Evolutionary conservation across 1,140 invertebrate species (phyloP), one percentile per base, ranked within the genome.

Genomic region (Zaprionus camerounensis): DNA sequence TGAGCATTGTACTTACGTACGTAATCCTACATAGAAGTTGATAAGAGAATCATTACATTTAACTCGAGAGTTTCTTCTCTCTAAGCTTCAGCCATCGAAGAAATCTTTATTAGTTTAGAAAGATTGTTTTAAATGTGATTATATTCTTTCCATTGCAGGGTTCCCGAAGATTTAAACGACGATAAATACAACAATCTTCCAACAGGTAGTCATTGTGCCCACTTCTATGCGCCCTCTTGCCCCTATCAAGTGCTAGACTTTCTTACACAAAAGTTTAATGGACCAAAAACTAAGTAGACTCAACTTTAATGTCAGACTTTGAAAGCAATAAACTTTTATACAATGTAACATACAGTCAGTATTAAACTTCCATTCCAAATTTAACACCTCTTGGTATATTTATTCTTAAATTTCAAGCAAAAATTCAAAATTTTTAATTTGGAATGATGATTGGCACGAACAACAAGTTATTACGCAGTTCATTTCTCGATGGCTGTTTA

Each of bases 1-100:
- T 88, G 41, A 75, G 75, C 3, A 90, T 87, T 31, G 64, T 87
- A 12, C 63, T 87, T 2, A 88, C 78, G 84, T 84, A 46, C 55
- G 72, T 41, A 15, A 5, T 13, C 38, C 38, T 22, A 3, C 9
- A 22, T 22, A 11, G 0, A n/a, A 44, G 17, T 9, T 51, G 20
- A 22, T 22, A 46, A 17, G 41, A 9, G n/a, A n/a, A 17, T 7
- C 5, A 17, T 51, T 51, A 11, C 2, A 34, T 41, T 41, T 41
- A 41, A 41, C 4, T 41, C 38, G 4, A 5, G 4, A 5, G 4
- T n/a, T 41, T 41, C 38, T 41, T 5, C 15, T 15, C 3, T 41
- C 15, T 15, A n/a, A n/a, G 12, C 3, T 41, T 41, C 13, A 15
- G 31, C 9, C 31, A 34, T 11, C 31, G 31, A 34, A 11, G 9